These are phyloP conservation scores for Potamilus streckersoni DNA, from an alignment of 1,140 invertebrate genomes.

Conservation along the genomic window DNA sequence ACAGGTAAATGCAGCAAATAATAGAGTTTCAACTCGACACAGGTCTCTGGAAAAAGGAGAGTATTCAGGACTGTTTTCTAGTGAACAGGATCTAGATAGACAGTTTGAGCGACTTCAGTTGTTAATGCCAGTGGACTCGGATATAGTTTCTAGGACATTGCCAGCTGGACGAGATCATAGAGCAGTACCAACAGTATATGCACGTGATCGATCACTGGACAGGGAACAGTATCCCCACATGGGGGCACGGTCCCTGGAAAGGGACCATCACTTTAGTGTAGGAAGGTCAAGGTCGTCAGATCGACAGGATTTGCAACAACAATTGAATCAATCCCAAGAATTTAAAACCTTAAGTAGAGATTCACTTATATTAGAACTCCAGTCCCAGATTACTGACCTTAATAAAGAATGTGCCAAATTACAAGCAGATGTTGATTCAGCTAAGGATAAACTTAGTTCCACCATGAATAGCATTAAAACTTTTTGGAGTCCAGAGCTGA, in stretches of 20 bases:
- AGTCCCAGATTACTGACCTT: slow-evolving; percentile 93
- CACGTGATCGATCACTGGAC: slow-evolving; percentile 60
- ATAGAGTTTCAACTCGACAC: slow-evolving; percentile 37
- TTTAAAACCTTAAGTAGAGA: slow-evolving; percentile 51
- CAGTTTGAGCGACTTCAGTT: slow-evolving; percentile 54
- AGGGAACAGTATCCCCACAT: slow-evolving; percentile 62
- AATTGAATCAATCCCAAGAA: slow-evolving; percentile 50
- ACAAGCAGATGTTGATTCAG: slow-evolving; percentile 95
- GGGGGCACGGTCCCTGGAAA: slow-evolving; percentile 64
- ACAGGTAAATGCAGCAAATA: slow-evolving; percentile 35
- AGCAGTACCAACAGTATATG: slow-evolving; percentile 33
- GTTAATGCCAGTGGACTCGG: slow-evolving; percentile 23
- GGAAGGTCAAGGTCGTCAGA: slow-evolving; percentile 52
- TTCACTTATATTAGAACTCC: slow-evolving; percentile 83
- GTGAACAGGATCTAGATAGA: slow-evolving; percentile 55
- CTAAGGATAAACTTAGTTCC: slow-evolving; percentile 97
- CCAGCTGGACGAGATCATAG: slow-evolving; percentile 21
- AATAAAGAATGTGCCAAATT: slow-evolving; percentile 96
- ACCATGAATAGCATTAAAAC: slow-evolving; percentile 99
- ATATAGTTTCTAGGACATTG: slow-evolving; percentile 32
- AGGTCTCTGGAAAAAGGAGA: slow-evolving; percentile 52
- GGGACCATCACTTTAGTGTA: slow-evolving; percentile 50
- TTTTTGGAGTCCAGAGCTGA: slow-evolving; percentile 99
- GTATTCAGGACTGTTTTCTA: slow-evolving; percentile 40
- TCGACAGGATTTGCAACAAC: slow-evolving; percentile 45